Percentiles rank a stretch among this genome's conserved stretches.
Conservation (phyloP, 1,140 invertebrate genomes). For the Anastrepha ludens region DNA sequence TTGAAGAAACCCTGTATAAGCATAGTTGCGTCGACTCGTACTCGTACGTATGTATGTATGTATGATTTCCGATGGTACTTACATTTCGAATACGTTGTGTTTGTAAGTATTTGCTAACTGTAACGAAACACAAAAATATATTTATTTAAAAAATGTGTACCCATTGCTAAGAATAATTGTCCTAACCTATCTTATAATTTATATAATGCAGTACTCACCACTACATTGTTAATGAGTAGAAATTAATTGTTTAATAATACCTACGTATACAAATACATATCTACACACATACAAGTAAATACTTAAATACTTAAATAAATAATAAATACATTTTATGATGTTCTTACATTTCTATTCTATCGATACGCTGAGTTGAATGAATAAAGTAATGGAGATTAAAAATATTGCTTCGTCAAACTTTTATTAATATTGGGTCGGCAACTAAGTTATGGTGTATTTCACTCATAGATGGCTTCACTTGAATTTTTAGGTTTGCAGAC, state of each 20-base stretch:
- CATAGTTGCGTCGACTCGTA: not conserved
- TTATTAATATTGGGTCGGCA: not conserved
- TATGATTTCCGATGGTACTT: not conserved
- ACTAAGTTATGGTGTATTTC: no score
- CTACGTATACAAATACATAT: conserved; percentile 3
- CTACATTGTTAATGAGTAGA: conserved; percentile 22
- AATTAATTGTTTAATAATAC: conserved; percentile 45
- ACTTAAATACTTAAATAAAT: conserved; percentile 8
- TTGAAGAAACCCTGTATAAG: no score
- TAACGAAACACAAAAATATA: not conserved
- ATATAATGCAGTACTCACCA: conserved; percentile 14
- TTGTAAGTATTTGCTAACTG: not conserved
- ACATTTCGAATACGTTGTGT: not conserved
- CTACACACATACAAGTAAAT: conserved; percentile 41
- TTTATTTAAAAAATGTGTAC: not conserved
- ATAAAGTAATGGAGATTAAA: not conserved
- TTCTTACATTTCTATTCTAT: conserved; percentile 40
- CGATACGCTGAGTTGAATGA: not conserved
- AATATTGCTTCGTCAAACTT: not conserved
- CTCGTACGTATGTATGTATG: not conserved
- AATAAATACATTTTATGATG: not conserved
- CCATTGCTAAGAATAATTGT: conserved; percentile 14
- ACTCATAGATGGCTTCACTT: no score
- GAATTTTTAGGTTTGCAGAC: no score
- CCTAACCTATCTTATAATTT: conserved; percentile 10